phyloP scores from a whole-genome alignment of 1,140 invertebrate genomes.

The Eurytemora carolleeae region DNA sequence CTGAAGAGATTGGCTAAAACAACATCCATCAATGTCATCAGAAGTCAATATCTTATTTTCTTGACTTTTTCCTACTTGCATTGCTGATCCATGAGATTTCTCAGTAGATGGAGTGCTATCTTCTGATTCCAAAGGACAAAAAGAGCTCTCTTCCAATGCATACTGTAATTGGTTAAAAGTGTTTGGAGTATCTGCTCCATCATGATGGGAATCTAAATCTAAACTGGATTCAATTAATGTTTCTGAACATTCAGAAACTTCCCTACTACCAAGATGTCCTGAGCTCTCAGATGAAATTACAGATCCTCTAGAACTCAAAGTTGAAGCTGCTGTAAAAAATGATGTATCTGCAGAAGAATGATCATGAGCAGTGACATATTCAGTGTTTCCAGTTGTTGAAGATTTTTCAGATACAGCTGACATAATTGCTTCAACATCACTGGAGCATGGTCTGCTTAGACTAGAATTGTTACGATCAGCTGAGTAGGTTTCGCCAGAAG shows the following conservation, averaged over 20 bases:
- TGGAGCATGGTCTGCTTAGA: not conserved
- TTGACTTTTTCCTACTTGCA: no score
- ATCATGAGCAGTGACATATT: not conserved
- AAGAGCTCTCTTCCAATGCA: no score
- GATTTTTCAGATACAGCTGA: not conserved
- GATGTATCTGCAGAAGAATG: not conserved
- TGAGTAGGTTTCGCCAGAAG: not conserved
- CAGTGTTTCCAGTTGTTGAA: not conserved
- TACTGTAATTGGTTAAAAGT: not conserved
- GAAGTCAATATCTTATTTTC: no score
- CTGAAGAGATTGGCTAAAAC: no score
- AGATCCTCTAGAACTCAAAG: not conserved
- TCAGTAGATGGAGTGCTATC: no score
- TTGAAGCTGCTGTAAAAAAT: not conserved
- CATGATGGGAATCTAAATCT: not conserved
- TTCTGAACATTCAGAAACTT: not conserved
- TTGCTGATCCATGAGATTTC: no score
- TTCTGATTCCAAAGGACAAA: no score
- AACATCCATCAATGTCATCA: no score
- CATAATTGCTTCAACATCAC: not conserved
- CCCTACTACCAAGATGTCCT: not conserved
- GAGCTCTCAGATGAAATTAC: not conserved
- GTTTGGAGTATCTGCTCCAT: not conserved
- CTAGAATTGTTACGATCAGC: not conserved
- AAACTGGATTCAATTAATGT: not conserved